phyloP scores from a whole-genome alignment of 1,140 invertebrate species.

The Sminthurides bifidus region DNA sequence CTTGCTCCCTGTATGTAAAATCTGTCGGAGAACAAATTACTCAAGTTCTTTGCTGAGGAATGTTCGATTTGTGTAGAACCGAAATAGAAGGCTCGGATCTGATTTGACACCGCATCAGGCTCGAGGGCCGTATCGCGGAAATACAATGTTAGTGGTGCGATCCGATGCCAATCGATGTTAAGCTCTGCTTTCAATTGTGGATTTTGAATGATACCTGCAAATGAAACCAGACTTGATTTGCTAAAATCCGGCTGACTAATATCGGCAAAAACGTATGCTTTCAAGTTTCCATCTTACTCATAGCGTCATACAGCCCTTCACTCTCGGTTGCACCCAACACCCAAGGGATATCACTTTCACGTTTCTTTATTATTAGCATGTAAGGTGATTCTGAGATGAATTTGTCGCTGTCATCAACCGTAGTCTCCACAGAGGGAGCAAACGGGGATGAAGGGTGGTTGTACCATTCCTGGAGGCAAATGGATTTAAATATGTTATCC shows the following conservation, averaged over 20 bases:
- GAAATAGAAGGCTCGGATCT: conserved; percentile 30
- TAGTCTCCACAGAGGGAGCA: conserved; percentile 16
- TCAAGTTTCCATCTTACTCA: conserved; percentile 4
- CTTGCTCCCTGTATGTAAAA: conserved; percentile 20
- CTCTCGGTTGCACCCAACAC: conserved; percentile 19
- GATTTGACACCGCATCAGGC: conserved; percentile 28
- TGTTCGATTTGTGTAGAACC: conserved; percentile 18
- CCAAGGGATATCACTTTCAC: conserved; percentile 23
- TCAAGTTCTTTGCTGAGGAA: conserved; percentile 17
- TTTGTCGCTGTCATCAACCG: conserved; percentile 5
- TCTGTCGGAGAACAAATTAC: conserved; percentile 24
- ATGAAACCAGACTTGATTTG: background rate
- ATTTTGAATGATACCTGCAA: conserved; percentile 13
- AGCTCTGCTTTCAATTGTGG: conserved; percentile 17
- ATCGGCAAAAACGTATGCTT: too few species aligned
- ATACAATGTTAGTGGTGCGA: conserved; percentile 16
- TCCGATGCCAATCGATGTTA: conserved; percentile 26
- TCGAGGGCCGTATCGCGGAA: conserved; percentile 26
- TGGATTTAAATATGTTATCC: background rate
- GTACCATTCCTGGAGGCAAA: background rate
- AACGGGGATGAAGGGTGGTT: conserved; percentile 6
- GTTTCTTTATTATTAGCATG: conserved; percentile 9
- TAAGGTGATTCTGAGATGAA: conserved; percentile 22
- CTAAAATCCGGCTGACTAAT: background rate
- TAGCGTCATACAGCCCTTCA: conserved; percentile 17